Conservation (phyloP, 2,888 invertebrate species). For the Nomada fabriciana region DNA sequence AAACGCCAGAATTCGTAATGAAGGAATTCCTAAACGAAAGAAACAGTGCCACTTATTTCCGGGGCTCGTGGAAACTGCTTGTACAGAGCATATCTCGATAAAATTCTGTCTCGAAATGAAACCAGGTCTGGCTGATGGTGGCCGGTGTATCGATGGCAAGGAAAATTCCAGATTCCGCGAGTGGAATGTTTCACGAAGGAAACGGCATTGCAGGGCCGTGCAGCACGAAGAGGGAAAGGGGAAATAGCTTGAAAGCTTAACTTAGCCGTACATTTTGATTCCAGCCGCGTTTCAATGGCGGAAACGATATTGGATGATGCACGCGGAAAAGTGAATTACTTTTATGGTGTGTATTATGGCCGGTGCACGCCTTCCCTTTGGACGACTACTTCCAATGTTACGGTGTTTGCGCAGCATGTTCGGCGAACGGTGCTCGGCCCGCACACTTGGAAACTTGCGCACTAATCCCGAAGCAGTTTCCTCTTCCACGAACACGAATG, state of each 20-base stretch:
- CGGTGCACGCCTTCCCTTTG: not conserved
- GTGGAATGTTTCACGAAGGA: constrained; percentile 34
- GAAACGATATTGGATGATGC: constrained; percentile 49
- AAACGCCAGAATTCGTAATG: too few relatives aligned
- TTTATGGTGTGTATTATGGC: constrained; percentile 25
- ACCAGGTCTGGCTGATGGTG: not conserved
- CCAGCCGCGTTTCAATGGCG: constrained; percentile 36
- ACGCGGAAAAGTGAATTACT: constrained; percentile 45
- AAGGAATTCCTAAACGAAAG: too few relatives aligned
- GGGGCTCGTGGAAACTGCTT: too few relatives aligned
- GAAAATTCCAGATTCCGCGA: constrained; percentile 3
- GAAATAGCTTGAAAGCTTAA: constrained; percentile 45
- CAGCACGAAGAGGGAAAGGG: not conserved
- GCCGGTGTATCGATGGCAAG: constrained; percentile 2
- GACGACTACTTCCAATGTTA: not conserved
- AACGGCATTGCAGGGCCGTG: constrained; percentile 24
- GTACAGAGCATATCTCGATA: too few relatives aligned
- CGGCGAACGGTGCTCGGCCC: not conserved
- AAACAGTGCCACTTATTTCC: too few relatives aligned
- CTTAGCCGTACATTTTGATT: constrained; percentile 43
- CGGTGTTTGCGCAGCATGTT: not conserved
- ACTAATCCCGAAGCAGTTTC: not conserved
- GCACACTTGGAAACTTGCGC: not conserved
- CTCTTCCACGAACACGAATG: not conserved
- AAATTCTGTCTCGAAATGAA: not conserved